Evolutionary conservation across 2,888 invertebrate genomes (phyloP), one percentile per base, ranked within the genome.

Genomic region (Leptopterna dolabrata): DNA sequence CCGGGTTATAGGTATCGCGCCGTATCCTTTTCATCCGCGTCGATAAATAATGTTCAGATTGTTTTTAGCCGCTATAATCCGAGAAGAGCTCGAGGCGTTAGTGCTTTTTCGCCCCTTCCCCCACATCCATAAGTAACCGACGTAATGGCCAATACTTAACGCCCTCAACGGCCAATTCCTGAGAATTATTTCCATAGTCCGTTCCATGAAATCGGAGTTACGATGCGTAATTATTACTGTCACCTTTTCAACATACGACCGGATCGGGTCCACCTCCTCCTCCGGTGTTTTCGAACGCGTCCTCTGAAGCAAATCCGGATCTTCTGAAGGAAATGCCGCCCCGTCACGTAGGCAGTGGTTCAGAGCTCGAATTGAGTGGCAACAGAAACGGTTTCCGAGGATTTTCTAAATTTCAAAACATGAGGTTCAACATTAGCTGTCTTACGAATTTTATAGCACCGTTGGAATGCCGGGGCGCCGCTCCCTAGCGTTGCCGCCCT

Each of bases 71-170:
- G 36, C 83, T n/a, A 70, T 83, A 83, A 83, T 70, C 83, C 83
- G 71, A 70, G 43, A n/a, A 47, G 47, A 41, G 13, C 36, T 83
- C 36, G 63, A 47, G 43, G 27, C 70, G 71, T 83, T 55, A 51
- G 30, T 81, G 19, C 41, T 43, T 41, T 36, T 63, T 71, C 27
- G 24, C 29, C 71, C 24, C 24, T 70, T 71, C 45, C 45, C 81
- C 13, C 71, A 4, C 24, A 11, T 29, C 55, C 86, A 36, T 86
- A 76, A 51, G 76, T 71, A 85, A 85, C 55, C 55, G 51, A 76
- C 76, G 41, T 86, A 86, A 86, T 76, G 85, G 85, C 85, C 85
- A 85, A 85, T 86, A 76, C 76, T 55, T 86, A 86, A 51, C 76
- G 43, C 83, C 41, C 43, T 83, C 71, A 83, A 83, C 45, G 83